phyloP scores from a whole-genome alignment of 2,113 vertebrate genomes.

The Callorhinus ursinus region DNA sequence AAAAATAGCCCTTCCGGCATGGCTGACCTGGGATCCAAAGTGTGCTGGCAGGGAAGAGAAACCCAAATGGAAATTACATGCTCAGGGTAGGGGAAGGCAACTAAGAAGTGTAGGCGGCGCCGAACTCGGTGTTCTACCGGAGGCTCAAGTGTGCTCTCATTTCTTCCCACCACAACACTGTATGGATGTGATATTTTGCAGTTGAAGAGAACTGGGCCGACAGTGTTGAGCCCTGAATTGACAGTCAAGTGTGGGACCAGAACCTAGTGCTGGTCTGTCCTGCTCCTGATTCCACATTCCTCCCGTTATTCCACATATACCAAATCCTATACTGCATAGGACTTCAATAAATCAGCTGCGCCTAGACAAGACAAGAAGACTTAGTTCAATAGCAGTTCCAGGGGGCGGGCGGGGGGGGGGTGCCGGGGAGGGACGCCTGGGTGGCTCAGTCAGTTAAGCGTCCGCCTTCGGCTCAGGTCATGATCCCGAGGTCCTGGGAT shows the following conservation, averaged over 20 bases:
- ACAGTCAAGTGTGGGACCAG: neutral
- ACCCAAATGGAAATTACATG: neutral
- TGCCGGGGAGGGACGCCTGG: too few relatives aligned
- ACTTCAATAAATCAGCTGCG: neutral
- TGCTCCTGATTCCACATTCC: neutral
- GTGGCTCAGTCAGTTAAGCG: neutral
- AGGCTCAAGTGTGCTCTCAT: neutral
- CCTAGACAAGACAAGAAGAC: neutral
- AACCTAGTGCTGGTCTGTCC: neutral
- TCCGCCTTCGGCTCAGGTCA: neutral
- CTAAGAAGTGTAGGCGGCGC: too few relatives aligned
- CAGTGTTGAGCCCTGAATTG: neutral
- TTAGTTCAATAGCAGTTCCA: neutral
- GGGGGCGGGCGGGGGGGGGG: too few relatives aligned
- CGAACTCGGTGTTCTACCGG: too few relatives aligned
- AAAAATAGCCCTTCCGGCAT: neutral
- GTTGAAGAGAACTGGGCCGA: neutral
- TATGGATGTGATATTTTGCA: neutral
- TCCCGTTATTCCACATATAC: neutral
- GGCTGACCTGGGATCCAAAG: neutral
- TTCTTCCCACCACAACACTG: neutral
- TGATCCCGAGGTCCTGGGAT: neutral
- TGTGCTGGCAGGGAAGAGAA: neutral
- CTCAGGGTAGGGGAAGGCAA: neutral
- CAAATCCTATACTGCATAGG: neutral